Base-by-base conservation (phyloP, 2,888 invertebrate genomes). In the Esperia sulphurella region DNA sequence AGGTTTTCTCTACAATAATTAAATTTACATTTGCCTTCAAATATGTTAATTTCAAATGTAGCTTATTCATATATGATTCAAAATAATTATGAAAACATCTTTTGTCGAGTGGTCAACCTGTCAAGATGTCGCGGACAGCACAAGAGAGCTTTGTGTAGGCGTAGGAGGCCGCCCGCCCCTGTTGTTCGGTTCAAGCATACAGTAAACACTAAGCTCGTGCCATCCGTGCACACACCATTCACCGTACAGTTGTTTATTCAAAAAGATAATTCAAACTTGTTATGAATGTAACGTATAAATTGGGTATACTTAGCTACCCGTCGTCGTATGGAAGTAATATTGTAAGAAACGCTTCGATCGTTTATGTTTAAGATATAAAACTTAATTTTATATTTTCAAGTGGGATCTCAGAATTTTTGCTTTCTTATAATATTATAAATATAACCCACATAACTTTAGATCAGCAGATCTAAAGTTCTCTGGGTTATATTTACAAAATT, bases 101-200 rank as follows among this genome's bases (percentile, higher is more conserved):
- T 39, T 9, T 14, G 13, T 39, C 39, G 39, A 42, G 30, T 43
- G 31, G n/a, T 33, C 43, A 41, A 43, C 12, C 14, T 31, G 33
- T 44, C 43, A 28, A 44, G 35, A 44, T 33, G 43, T 44, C 43
- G 43, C 31, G 29, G 29, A 39, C 29, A 21, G 12, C 29, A 29
- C 7, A 41, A 43, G 39, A 31, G 39, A 45, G 39, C n/a, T 13
- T 41, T 29, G 39, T 37, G 45, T 30, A 28, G 48, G 55, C 49
- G 57, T 56, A 45, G 58, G 55, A 55, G 56, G 58, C 55, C 51
- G 59, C 54, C 56, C 58, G 58, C 54, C 57, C 53, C 56, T 44
- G 52, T 51, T 10, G 21, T 31, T 46, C 39, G 8, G 28, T 35
- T 48, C 40, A 43, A 50, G 43, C 45, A 41, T 48, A 53, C 14